Percentiles rank a stretch among this genome's conserved stretches.
Conservation (phyloP, 2,888 invertebrate species). For the Bhutanitis thaidina region DNA sequence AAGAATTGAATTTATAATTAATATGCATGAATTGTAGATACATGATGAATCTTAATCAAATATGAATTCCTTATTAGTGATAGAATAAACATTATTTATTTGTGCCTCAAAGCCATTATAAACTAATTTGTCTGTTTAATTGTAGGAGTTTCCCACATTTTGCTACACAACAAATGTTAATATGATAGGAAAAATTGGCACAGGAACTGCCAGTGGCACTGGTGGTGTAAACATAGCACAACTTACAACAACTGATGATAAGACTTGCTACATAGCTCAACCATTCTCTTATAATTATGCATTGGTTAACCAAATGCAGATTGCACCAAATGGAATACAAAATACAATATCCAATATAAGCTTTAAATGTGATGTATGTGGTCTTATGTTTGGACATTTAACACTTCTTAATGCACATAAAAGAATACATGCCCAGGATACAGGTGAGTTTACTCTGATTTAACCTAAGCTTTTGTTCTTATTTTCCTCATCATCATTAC, state of each 20-base stretch:
- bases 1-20: too few species aligned
- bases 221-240: slow-evolving; percentile 85
- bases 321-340: slow-evolving; percentile 83
- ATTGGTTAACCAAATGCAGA: slow-evolving; percentile 91
- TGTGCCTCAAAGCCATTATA: too few species aligned
- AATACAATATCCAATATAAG: slow-evolving; percentile 90
- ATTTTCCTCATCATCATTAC: too few species aligned
- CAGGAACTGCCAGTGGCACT: slow-evolving; percentile 54
- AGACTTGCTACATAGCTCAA: slow-evolving; percentile 87
- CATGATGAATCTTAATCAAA: too few species aligned
- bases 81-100: too few species aligned
- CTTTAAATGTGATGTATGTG: slow-evolving; percentile 93
- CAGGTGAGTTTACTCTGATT: slow-evolving; percentile 47
- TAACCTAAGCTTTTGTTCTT: too few species aligned
- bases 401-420: slow-evolving; percentile 92
- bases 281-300: slow-evolving; percentile 91
- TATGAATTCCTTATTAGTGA: too few species aligned
- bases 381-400: slow-evolving; percentile 90
- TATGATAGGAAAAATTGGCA: slow-evolving; percentile 83
- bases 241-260: slow-evolving; percentile 82
- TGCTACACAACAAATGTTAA: slow-evolving; percentile 85
- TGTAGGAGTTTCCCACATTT: slow-evolving; percentile 84
- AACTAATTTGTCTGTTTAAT: slow-evolving; percentile 15
- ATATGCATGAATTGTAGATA: too few species aligned
- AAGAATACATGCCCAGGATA: slow-evolving; percentile 85